Conservation (phyloP, 1,140 invertebrate species). For the Adoxophyes honmai region DNA sequence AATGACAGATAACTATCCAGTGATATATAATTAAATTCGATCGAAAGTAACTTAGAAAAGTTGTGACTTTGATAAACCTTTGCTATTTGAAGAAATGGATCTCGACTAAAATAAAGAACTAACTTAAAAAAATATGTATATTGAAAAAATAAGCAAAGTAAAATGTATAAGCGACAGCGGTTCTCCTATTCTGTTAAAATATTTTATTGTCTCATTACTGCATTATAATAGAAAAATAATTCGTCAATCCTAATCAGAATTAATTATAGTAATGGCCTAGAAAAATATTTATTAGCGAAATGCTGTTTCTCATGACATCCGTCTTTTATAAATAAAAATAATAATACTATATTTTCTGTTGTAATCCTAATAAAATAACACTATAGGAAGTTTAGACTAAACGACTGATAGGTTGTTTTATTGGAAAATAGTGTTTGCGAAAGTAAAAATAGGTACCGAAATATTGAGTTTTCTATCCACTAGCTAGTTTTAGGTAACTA, state of each 20-base stretch:
- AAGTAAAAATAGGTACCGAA: slow-evolving; percentile 6
- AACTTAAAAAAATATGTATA: too few relatives aligned
- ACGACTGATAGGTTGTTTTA: not conserved
- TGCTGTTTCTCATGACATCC: slow-evolving; percentile 27
- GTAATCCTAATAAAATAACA: not conserved
- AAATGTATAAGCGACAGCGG: too few relatives aligned
- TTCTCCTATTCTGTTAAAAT: not conserved
- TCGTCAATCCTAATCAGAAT: not conserved
- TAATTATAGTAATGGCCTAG: not conserved
- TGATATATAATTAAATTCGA: too few relatives aligned
- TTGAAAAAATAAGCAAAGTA: too few relatives aligned
- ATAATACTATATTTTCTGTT: slow-evolving; percentile 15
- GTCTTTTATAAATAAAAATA: slow-evolving; percentile 26
- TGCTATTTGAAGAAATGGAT: too few relatives aligned
- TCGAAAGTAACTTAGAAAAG: too few relatives aligned
- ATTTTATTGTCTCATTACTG: not conserved
- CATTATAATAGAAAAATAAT: not conserved
- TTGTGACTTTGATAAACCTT: too few relatives aligned
- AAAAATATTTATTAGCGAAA: not conserved
- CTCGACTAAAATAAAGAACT: too few relatives aligned
- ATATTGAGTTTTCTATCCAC: slow-evolving; percentile 1
- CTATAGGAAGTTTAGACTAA: too few relatives aligned
- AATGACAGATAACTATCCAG: too few relatives aligned
- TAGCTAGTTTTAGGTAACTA: slow-evolving; percentile 9
- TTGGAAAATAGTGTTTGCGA: not conserved